Conservation (phyloP, 2,797 vertebrate genomes). For the Serranus cabrilla region DNA sequence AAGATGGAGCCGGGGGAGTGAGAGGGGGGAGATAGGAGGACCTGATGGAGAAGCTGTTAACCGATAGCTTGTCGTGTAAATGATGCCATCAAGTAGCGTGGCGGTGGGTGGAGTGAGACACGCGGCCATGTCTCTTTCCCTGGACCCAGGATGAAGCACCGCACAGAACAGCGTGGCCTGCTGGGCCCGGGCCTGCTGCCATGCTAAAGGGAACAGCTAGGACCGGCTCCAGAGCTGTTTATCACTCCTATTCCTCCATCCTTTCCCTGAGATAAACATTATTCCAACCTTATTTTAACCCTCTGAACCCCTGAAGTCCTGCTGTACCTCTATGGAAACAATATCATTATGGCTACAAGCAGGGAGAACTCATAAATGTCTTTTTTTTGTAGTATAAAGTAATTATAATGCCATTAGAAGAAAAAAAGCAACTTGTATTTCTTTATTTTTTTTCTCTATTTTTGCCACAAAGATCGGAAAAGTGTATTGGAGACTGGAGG, state of each 20-base stretch:
- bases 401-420: too few relatives aligned
- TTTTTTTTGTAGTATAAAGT: too few relatives aligned
- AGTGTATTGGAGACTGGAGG: too few relatives aligned
- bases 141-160: conserved; percentile 28
- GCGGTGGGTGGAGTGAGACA: conserved; percentile 32
- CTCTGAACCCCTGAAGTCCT: too few relatives aligned
- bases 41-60: conserved; percentile 6
- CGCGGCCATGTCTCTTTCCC: conserved; percentile 34
- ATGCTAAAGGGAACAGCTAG: conserved; percentile 38
- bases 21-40: not conserved
- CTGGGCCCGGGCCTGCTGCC: conserved; percentile 53
- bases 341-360: too few relatives aligned
- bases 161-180: conserved; percentile 27
- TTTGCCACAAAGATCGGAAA: too few relatives aligned
- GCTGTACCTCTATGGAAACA: too few relatives aligned
- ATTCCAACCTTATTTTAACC: conserved; percentile 28
- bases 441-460: too few relatives aligned
- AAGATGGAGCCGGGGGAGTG: conserved; percentile 33
- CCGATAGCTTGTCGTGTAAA: conserved; percentile 29
- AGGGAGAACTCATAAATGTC: too few relatives aligned
- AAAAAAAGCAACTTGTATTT: too few relatives aligned
- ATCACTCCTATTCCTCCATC: conserved; percentile 21
- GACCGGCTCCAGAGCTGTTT: conserved; percentile 35
- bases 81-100: conserved; percentile 50
- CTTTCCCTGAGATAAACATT: conserved; percentile 16